Conservation (phyloP, 2,888 invertebrate genomes). For the Morpho achilles region DNA sequence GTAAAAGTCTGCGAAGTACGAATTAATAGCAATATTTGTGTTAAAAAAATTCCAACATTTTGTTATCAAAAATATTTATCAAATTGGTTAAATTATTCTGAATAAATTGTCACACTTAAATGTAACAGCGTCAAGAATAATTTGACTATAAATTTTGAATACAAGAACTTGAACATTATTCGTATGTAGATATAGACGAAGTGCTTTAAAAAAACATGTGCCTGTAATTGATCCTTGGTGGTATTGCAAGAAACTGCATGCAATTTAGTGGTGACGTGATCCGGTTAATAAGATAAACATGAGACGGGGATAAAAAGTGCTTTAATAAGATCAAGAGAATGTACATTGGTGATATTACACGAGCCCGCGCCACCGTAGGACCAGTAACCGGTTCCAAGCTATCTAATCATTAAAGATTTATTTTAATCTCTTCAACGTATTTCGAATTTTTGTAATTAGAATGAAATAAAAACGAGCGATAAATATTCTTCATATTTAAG, state of each 20-base stretch:
- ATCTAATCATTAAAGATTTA: constrained; percentile 47
- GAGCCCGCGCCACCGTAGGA: constrained; percentile 38
- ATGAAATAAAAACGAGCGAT: constrained; percentile 49
- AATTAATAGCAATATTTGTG: too few species aligned
- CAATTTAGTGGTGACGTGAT: constrained; percentile 44
- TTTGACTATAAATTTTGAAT: neutral
- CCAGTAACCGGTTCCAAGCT: constrained; percentile 44
- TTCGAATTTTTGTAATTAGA: constrained; percentile 38
- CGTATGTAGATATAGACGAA: constrained; percentile 4
- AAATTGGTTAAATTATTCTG: neutral
- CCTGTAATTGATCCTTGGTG: constrained; percentile 42
- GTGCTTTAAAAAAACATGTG: constrained; percentile 23
- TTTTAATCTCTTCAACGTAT: constrained; percentile 50
- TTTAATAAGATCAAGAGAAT: constrained; percentile 60
- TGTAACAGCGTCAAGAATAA: too few species aligned
- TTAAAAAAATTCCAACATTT: too few species aligned
- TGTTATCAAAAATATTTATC: too few species aligned
- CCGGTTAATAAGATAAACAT: constrained; percentile 59
- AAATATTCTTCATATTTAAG: neutral
- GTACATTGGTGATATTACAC: constrained; percentile 55
- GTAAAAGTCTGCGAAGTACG: too few species aligned
- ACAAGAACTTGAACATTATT: constrained; percentile 1
- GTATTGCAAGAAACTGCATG: constrained; percentile 47
- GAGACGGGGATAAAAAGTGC: constrained; percentile 56
- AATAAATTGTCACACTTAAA: neutral